phyloP scores from a whole-genome alignment of 2,113 vertebrate genomes.

The Prionailurus bengalensis region DNA sequence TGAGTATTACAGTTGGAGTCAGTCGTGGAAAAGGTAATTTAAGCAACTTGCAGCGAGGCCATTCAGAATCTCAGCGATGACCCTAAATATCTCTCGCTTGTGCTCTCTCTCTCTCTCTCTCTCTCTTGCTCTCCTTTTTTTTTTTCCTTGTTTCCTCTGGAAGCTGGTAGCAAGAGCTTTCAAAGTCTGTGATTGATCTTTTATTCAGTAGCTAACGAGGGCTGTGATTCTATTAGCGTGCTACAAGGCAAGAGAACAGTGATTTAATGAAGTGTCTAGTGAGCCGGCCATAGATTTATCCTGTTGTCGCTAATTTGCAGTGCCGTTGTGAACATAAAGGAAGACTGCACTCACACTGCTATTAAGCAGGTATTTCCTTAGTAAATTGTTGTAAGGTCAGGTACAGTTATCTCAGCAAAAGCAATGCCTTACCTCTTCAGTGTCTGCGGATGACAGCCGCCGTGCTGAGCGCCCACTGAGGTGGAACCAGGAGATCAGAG shows the following conservation, averaged over 20 bases:
- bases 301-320: slow-evolving; percentile 92
- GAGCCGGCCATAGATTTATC: slow-evolving; percentile 94
- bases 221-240: slow-evolving; percentile 95
- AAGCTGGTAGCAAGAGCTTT: slow-evolving; percentile 91
- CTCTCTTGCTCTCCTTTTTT: slow-evolving; percentile 80
- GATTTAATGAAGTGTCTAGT: slow-evolving; percentile 99
- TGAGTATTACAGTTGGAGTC: slow-evolving; percentile 93
- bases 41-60: slow-evolving; percentile 93
- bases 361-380: slow-evolving; percentile 92
- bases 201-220: slow-evolving; percentile 97
- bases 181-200: slow-evolving; percentile 95
- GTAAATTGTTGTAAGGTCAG: slow-evolving; percentile 95
- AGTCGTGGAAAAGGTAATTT: slow-evolving; percentile 94
- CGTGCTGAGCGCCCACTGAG: slow-evolving; percentile 87
- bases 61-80: slow-evolving; percentile 92
- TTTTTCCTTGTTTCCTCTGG: slow-evolving; percentile 88
- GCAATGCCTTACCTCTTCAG: slow-evolving; percentile 87
- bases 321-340: slow-evolving; percentile 83
- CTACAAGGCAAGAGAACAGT: slow-evolving; percentile 94
- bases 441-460: slow-evolving; percentile 91
- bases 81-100: slow-evolving; percentile 88
- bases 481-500: slow-evolving; percentile 93
- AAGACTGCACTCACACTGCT: slow-evolving; percentile 86
- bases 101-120: slow-evolving; percentile 70
- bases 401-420: slow-evolving; percentile 89